phyloP scores from a whole-genome alignment of 1,140 invertebrate species.

The Ooceraea biroi region DNA sequence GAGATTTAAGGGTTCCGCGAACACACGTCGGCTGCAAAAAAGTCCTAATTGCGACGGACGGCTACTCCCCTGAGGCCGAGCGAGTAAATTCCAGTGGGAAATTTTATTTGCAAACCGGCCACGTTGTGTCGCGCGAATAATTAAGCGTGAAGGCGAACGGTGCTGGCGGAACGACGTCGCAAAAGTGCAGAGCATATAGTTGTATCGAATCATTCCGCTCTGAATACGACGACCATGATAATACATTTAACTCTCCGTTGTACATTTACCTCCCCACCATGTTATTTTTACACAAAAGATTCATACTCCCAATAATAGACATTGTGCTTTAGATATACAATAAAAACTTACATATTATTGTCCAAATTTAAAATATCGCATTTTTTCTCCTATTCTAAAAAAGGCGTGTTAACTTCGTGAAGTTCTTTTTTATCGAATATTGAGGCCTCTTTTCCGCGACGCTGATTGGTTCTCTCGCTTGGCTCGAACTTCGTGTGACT shows the following conservation, averaged over 20 bases:
- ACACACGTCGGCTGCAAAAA: conserved; percentile 42
- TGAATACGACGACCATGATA: neutral
- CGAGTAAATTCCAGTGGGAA: conserved; percentile 47
- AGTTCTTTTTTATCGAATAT: no score
- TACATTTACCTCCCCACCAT: neutral
- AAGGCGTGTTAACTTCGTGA: no score
- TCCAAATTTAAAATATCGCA: neutral
- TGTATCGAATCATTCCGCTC: conserved; percentile 40
- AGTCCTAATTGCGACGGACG: conserved; percentile 56
- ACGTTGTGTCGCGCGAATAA: conserved; percentile 51
- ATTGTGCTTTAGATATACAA: no score
- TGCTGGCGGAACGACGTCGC: conserved; percentile 20
- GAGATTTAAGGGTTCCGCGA: conserved; percentile 61
- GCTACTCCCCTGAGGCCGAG: conserved; percentile 37
- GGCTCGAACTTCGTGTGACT: no score
- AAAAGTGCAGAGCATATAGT: conserved; percentile 13
- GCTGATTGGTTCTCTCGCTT: no score
- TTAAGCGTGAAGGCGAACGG: conserved; percentile 50
- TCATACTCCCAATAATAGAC: conserved; percentile 3
- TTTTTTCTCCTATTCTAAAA: no score
- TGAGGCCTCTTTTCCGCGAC: no score
- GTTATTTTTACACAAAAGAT: neutral
- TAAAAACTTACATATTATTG: conserved; percentile 11
- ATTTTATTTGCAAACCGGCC: conserved; percentile 57
- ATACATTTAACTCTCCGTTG: neutral